Base-by-base conservation (phyloP, 35 echinoderm and acorn worm genomes). In the Stichopus chloronotus region DNA sequence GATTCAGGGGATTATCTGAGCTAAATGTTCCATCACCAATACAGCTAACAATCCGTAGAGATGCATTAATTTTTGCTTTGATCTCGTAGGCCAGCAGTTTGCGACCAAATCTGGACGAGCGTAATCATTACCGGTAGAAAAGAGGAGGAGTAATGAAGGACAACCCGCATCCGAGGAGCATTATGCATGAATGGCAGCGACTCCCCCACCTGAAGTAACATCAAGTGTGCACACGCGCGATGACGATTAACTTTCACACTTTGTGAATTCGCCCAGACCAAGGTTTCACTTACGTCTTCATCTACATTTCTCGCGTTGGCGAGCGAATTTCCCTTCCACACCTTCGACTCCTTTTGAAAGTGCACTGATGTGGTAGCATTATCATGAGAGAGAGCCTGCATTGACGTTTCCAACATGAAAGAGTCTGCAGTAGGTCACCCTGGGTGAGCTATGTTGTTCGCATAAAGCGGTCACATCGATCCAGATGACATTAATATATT, bases 391-490 rank as follows among this genome's bases (percentile, higher is more conserved):
- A 43, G 30, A 43, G 30, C 30, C 30, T 3, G 30, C 30, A 43
- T 43, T 43, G 30, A 43, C 30, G 3, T 43, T 43, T 43, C 30
- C 30, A 43, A 43, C 30, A 43, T 3, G 30, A 43, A 43, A 43
- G 30, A 43, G 30, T 43, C 30, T 43, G 30, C 17, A 7, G 19
- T n/a, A 74, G 12, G 69, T 74, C 69, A 19, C 69, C 22, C 69
- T 20, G 19, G 22, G 69, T 74, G 17, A 74, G n/a, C 69, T 74
- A n/a, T 74, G 69, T 21, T 0, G 17, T 74, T 43, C 6, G 69
- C 69, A 74, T 74, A n/a, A 74, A 74, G 69, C 22, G 69, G 69
- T 74, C 69, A 74, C 69, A 74, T 74, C 17, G 69, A 74, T 19
- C 22, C 69, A 0, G 16, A 20, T 74, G 69, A 74, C 69, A 74